A percentile compares a stretch with the other conserved stretches of the same genome.
Conservation (phyloP, 1,140 invertebrate species). For the Anastrepha obliqua region DNA sequence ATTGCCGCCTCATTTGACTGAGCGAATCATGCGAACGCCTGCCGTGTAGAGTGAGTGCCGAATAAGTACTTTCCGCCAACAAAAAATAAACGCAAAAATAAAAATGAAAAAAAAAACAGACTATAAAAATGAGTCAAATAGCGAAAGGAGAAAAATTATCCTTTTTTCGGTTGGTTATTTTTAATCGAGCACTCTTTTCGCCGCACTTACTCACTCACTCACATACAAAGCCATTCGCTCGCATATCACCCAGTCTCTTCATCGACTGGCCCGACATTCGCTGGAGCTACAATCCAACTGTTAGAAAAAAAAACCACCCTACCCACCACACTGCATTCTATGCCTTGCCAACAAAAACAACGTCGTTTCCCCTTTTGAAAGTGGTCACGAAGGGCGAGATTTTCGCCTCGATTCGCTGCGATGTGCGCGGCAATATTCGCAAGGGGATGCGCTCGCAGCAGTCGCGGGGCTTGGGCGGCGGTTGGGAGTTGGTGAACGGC, state of each 20-base stretch:
- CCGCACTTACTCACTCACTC: conserved; percentile 33
- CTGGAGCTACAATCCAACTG: background rate
- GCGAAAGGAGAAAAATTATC: conserved; percentile 57
- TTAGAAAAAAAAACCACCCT: background rate
- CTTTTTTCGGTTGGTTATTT: conserved; percentile 70
- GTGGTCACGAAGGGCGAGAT: background rate
- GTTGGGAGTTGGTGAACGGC: background rate
- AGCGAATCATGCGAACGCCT: background rate
- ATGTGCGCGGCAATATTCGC: background rate
- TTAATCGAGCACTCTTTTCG: conserved; percentile 59
- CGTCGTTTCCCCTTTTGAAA: background rate
- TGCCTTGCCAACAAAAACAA: background rate
- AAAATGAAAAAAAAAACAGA: conserved; percentile 57
- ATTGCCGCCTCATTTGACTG: conserved; percentile 35
- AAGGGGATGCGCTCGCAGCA: background rate
- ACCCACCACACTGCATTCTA: background rate
- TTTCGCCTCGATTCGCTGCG: conserved; percentile 36
- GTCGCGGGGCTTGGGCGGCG: background rate
- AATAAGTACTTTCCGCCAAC: conserved; percentile 18
- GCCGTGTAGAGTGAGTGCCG: background rate
- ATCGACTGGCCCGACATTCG: too few species aligned
- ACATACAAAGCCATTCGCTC: background rate
- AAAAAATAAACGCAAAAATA: conserved; percentile 55
- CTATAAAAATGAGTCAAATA: conserved; percentile 64
- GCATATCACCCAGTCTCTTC: background rate